phyloP scores from a whole-genome alignment of 2,797 vertebrate genomes.

The Petrocephalus schoutedeni region DNA sequence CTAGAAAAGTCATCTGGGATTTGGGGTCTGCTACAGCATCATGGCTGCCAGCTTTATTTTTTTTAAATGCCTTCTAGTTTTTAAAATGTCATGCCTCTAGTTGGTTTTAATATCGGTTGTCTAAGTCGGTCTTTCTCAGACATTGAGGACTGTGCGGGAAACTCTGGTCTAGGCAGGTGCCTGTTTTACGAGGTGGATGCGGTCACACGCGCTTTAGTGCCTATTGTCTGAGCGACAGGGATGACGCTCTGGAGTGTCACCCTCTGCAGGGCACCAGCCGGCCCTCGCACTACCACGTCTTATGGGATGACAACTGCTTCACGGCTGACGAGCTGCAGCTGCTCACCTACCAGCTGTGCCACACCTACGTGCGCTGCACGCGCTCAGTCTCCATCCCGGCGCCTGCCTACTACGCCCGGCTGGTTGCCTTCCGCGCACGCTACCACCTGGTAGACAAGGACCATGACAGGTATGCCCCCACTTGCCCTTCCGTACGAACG shows the following conservation, averaged over 20 bases:
- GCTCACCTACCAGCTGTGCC: slow-evolving; percentile 95
- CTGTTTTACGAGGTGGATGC: not conserved
- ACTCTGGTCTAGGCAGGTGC: not conserved
- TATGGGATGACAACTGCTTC: slow-evolving; percentile 99
- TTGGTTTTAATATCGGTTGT: not conserved
- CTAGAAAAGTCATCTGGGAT: not conserved
- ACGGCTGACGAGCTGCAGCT: slow-evolving; percentile 95
- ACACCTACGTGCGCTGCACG: slow-evolving; percentile 95
- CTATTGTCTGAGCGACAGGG: not conserved
- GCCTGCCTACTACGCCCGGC: slow-evolving; percentile 91
- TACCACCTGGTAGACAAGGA: slow-evolving; percentile 99
- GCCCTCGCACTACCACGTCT: slow-evolving; percentile 95
- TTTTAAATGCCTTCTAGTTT: not conserved
- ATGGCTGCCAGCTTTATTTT: not conserved
- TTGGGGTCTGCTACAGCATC: not conserved
- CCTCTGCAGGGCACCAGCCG: slow-evolving; percentile 89
- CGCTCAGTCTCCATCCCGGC: slow-evolving; percentile 97
- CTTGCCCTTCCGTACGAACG: not conserved
- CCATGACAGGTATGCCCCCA: slow-evolving; percentile 81
- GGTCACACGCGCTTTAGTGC: not conserved
- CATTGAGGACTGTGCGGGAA: not conserved
- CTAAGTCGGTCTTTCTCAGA: not conserved
- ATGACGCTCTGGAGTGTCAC: not conserved
- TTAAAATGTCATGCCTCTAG: not conserved
- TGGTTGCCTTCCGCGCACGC: slow-evolving; percentile 92